These are phyloP conservation scores for Aspiorhynchus laticeps DNA, from an alignment of 2,113 vertebrate genomes.

Conservation along the genomic window DNA sequence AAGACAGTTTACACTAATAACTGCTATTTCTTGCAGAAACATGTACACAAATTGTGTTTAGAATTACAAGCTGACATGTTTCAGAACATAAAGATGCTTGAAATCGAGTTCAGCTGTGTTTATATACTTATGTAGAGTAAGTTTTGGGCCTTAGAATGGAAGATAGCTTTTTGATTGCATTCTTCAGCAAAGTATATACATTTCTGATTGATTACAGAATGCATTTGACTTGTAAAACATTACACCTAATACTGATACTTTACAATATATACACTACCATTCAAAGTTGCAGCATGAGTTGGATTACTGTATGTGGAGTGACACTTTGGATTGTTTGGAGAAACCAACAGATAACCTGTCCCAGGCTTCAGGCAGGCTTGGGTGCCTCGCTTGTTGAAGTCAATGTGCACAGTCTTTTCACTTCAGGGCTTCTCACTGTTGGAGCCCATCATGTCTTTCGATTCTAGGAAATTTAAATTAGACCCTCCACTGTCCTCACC, in stretches of 20 bases:
- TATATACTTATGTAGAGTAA: not conserved
- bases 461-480: slow-evolving; percentile 33
- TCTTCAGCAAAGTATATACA: not conserved
- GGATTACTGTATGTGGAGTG: not conserved
- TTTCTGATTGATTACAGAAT: not conserved
- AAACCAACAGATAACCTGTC: not conserved
- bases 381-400: not conserved
- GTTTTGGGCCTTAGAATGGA: not conserved
- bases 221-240: not conserved
- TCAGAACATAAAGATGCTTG: too few species aligned
- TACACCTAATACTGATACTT: not conserved
- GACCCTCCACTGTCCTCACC: slow-evolving; percentile 22
- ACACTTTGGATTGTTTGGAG: not conserved
- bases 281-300: not conserved
- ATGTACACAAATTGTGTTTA: too few species aligned
- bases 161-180: not conserved
- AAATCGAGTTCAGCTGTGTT: not conserved
- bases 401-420: not conserved
- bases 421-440: not conserved
- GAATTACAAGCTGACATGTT: too few species aligned
- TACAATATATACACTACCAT: not conserved
- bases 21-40: not conserved
- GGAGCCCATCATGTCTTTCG: not conserved
- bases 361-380: not conserved
- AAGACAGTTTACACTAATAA: too few species aligned